Evolutionary conservation across 2,113 vertebrate genomes (phyloP).

Genomic region (Epinephelus fuscoguttatus): DNA sequence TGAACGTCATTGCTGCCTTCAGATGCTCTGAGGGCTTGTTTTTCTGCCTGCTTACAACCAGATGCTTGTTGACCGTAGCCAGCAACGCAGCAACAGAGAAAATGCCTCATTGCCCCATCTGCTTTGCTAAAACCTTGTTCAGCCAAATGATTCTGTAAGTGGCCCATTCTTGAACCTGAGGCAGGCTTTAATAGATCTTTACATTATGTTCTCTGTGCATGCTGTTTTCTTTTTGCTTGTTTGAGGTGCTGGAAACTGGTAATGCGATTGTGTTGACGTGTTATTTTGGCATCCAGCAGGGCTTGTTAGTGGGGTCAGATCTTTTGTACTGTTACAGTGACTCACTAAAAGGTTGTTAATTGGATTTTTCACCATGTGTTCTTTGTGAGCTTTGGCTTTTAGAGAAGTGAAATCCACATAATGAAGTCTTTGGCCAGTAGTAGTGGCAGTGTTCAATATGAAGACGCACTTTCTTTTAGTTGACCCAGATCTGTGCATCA

Average conservation of each 20-base stretch:
- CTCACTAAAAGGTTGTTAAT: slow-evolving; percentile 10
- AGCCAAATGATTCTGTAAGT: slow-evolving; percentile 61
- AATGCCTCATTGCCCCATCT: slow-evolving; percentile 49
- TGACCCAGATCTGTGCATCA: not conserved
- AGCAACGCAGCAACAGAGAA: slow-evolving; percentile 17
- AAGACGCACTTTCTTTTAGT: not conserved
- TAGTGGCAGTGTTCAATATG: not conserved
- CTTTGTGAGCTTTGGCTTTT: slow-evolving; percentile 5
- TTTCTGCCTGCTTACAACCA: slow-evolving; percentile 69
- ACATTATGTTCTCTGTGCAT: slow-evolving; percentile 37
- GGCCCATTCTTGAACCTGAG: slow-evolving; percentile 63
- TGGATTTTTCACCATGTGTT: slow-evolving; percentile 2
- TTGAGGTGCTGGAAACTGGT: slow-evolving; percentile 9
- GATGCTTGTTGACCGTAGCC: slow-evolving; percentile 53
- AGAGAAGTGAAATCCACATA: slow-evolving; percentile 7
- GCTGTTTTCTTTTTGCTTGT: slow-evolving; percentile 27
- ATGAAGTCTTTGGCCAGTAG: not conserved
- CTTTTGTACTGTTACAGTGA: slow-evolving; percentile 4
- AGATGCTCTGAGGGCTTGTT: slow-evolving; percentile 50
- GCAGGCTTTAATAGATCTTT: slow-evolving; percentile 65
- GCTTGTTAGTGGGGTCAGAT: slow-evolving; percentile 1
- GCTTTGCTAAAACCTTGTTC: slow-evolving; percentile 52
- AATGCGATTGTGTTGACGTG: slow-evolving; percentile 20
- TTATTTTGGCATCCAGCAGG: slow-evolving; percentile 22
- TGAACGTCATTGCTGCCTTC: slow-evolving; percentile 51